These are phyloP conservation scores for Herminia tarsipennalis DNA, from an alignment of 2,888 invertebrate genomes.

Conservation along the genomic window DNA sequence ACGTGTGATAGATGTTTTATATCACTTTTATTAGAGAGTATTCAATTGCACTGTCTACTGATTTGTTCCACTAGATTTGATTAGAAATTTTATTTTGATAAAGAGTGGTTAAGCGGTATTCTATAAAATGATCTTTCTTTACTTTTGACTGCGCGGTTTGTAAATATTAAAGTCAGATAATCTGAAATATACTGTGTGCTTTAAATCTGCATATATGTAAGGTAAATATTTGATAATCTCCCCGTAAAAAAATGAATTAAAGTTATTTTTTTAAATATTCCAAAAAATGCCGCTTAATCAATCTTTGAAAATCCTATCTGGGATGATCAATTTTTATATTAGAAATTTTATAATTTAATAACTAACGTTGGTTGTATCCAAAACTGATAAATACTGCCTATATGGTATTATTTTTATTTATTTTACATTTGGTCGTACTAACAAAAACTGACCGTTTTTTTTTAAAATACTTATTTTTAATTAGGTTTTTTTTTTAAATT, in stretches of 20 bases:
- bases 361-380: background rate
- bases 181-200: too few relatives aligned
- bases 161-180: too few relatives aligned
- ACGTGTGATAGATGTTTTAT: constrained; percentile 16
- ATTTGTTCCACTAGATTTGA: constrained; percentile 15
- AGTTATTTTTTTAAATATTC: too few relatives aligned
- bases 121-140: too few relatives aligned
- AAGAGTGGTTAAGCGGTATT: too few relatives aligned
- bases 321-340: background rate
- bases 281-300: background rate
- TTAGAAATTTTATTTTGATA: too few relatives aligned
- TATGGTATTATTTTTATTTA: too few relatives aligned
- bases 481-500: background rate
- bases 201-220: too few relatives aligned
- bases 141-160: too few relatives aligned
- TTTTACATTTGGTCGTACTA: too few relatives aligned
- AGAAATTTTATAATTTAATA: background rate
- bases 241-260: too few relatives aligned
- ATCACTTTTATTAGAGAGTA: constrained; percentile 19
- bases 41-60: constrained; percentile 20
- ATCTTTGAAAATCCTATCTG: background rate
- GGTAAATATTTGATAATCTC: too few relatives aligned
- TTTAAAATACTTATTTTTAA: background rate
- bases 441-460: background rate
- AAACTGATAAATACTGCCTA: background rate